phyloP scores from a whole-genome alignment of 2,888 invertebrate genomes.

The Drosophila pseudotakahashii region DNA sequence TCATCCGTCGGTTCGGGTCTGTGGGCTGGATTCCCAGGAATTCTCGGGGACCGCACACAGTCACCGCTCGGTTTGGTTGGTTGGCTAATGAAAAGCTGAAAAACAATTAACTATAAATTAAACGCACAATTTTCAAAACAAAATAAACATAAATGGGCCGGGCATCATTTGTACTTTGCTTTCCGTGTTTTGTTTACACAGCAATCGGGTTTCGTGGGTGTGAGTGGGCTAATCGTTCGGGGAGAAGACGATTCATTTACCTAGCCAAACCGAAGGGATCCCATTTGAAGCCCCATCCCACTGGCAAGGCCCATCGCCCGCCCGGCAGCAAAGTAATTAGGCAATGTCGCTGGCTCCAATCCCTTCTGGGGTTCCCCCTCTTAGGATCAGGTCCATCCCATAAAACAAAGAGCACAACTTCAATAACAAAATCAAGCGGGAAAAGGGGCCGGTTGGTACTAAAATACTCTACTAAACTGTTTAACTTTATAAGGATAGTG shows the following conservation, averaged over 20 bases:
- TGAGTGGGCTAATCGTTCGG: conserved; percentile 20
- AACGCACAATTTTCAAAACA: conserved; percentile 78
- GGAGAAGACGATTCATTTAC: conserved; percentile 63
- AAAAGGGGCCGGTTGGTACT: background rate
- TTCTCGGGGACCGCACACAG: conserved; percentile 71
- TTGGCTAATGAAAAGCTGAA: conserved; percentile 76
- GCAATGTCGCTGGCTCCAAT: conserved; percentile 57
- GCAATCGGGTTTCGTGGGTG: conserved; percentile 25
- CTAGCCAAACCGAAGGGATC: conserved; percentile 22
- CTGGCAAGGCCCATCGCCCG: conserved; percentile 3
- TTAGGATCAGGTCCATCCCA: conserved; percentile 41
- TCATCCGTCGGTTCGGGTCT: conserved; percentile 18
- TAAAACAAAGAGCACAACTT: conserved; percentile 75
- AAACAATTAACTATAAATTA: conserved; percentile 78
- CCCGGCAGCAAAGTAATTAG: conserved; percentile 59
- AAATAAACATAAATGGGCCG: conserved; percentile 75
- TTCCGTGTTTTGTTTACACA: conserved; percentile 66
- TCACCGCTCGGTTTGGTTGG: conserved; percentile 63
- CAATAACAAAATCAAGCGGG: conserved; percentile 54
- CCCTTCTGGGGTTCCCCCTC: conserved; percentile 36
- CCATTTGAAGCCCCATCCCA: background rate
- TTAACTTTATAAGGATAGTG: background rate
- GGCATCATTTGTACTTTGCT: conserved; percentile 66
- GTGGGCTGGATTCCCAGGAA: conserved; percentile 59
- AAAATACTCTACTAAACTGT: conserved; percentile 19